Base-by-base conservation (phyloP, 23 tunicate genomes). In the Pegea sp. region DNA sequence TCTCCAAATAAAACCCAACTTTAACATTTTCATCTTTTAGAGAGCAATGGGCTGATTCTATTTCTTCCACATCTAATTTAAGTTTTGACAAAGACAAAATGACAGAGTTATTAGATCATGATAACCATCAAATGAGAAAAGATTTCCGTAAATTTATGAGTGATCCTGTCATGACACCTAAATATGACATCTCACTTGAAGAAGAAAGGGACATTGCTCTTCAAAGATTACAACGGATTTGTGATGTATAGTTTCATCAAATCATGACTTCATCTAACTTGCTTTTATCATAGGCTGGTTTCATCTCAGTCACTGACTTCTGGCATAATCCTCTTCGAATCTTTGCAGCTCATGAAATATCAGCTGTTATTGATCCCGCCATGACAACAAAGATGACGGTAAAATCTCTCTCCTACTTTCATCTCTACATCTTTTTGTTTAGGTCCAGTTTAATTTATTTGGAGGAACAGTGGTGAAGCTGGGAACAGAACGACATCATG, bases 361-460 rank as follows among this genome's bases (percentile, higher is more conserved):
- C 96, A 5, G 87, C 96, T 6, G 54, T 86, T 49, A 75, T 86
- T n/a, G 96, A 86, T 49, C 96, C 96, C 4, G 96, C 84, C 33
- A 86, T 86, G 96, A 69, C 96, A 3, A 86, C 96, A 26, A 86
- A 86, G 48, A 86, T 86, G 96, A 86, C 96, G 2, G 96, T 79
- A 54, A 62, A 63, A 27, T 61, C 56, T 11, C 8, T 51, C 19
- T 51, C 23, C 13, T 51, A 16, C 20, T 34, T 61, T 11, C 46
- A 38, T 8, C 16, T 38, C 46, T 8, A 38, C 46, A 8, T 38
- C 13, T 38, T 38, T 57, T 57, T 22, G n/a, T 24, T 22, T 42
- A 71, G 77, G 77, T 75, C 24, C 96, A 86, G 48, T 86, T 86
- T 42, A 86, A 86, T 28, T 48, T 86, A 44, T 86, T 86, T 64